Conservation (phyloP, 92 coral and sea anemone species). For the Pocillopora meandrina region DNA sequence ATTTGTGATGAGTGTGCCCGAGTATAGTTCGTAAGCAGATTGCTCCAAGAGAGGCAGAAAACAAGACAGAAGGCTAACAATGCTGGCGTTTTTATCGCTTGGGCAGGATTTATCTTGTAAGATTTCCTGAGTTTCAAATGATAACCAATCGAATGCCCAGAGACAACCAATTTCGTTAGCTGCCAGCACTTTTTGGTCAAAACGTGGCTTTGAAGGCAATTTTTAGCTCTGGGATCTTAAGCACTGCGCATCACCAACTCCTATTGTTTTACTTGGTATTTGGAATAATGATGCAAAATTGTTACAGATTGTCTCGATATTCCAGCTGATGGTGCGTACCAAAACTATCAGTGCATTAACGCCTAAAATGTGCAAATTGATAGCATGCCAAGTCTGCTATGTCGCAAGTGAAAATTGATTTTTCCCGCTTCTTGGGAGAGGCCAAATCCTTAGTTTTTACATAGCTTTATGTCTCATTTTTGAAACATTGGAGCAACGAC, state of each 20-base stretch:
- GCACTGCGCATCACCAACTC: background rate
- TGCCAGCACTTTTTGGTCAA: background rate
- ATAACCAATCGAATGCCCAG: background rate
- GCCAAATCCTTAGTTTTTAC: too few species aligned
- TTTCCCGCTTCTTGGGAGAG: too few species aligned
- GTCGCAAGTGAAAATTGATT: conserved; percentile 31
- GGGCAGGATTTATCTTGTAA: background rate
- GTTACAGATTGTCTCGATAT: background rate
- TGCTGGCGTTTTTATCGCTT: background rate
- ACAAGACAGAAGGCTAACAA: background rate
- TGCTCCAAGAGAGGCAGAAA: background rate
- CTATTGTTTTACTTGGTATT: too few species aligned
- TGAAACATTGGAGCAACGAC: too few species aligned
- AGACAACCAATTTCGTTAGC: background rate
- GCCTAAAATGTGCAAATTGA: conserved; percentile 32
- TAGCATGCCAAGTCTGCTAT: conserved; percentile 3
- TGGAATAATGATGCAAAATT: background rate
- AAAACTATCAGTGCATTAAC: conserved; percentile 24
- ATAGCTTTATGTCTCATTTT: too few species aligned
- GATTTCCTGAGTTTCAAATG: background rate
- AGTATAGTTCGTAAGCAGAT: too few species aligned
- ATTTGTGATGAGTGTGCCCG: too few species aligned
- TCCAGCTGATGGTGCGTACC: conserved; percentile 1
- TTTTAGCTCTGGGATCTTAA: conserved; percentile 1
- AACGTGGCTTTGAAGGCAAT: background rate